Percentiles rank a stretch among this genome's conserved stretches.
These are phyloP conservation scores for Leptinotarsa texana DNA, from an alignment of 1,140 invertebrate genomes.

Conservation along the genomic window DNA sequence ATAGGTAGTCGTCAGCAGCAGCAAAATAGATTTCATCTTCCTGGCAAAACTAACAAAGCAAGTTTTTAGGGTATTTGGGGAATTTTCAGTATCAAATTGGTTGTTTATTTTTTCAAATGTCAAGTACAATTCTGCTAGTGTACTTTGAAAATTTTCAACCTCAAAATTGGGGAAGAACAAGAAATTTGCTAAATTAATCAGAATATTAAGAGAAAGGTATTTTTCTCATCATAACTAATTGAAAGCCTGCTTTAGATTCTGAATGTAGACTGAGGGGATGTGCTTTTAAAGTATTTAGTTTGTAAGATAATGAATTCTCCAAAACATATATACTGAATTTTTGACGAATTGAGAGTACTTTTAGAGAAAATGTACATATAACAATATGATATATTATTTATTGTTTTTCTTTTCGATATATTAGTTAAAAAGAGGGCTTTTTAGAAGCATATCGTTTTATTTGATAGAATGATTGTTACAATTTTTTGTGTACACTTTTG, in stretches of 20 bases:
- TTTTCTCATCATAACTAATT: no score
- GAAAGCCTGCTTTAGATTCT: no score
- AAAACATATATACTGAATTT: neutral
- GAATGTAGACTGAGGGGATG: conserved; percentile 5
- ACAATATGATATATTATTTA: conserved; percentile 13
- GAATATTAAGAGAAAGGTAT: no score
- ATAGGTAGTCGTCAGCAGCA: neutral
- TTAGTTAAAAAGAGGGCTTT: neutral
- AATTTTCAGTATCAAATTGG: neutral
- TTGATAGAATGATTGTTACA: conserved; percentile 8
- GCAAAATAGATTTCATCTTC: neutral
- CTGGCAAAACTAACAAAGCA: neutral
- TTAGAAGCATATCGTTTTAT: conserved; percentile 14
- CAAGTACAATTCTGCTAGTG: no score
- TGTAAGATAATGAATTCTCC: neutral
- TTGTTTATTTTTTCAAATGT: no score
- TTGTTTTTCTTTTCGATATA: conserved; percentile 10
- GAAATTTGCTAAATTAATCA: no score
- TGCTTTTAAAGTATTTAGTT: neutral
- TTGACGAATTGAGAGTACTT: neutral
- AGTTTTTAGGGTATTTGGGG: neutral
- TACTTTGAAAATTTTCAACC: no score
- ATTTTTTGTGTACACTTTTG: conserved; percentile 19
- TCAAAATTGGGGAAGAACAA: no score
- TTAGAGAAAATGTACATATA: conserved; percentile 12